Evolutionary conservation across 2,888 invertebrate species (phyloP).

Genomic region (Heteromurus nitidus): DNA sequence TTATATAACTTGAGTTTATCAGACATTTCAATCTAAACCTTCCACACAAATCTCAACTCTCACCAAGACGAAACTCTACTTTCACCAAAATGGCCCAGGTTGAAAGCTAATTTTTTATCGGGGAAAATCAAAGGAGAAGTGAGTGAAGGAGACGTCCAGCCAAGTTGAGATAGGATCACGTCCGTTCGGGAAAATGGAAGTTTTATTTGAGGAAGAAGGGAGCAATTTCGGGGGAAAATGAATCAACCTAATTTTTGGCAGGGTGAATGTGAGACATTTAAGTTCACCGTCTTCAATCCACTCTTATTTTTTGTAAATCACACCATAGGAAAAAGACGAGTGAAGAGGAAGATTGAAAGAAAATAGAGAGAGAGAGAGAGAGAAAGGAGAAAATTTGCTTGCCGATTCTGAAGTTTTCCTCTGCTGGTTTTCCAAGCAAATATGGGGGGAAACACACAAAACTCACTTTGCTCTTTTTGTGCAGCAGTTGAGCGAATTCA

Average conservation of each 20-base stretch:
- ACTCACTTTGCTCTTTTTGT: slow-evolving; percentile 1
- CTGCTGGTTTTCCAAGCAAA: too few relatives aligned
- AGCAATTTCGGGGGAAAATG: slow-evolving; percentile 36
- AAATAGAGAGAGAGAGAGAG: background rate
- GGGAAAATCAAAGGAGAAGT: too few relatives aligned
- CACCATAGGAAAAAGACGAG: too few relatives aligned
- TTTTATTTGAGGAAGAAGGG: background rate
- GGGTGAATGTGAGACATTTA: slow-evolving; percentile 25
- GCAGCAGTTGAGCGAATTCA: background rate
- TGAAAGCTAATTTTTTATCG: too few relatives aligned
- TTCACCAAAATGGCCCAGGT: too few relatives aligned
- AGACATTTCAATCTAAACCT: too few relatives aligned
- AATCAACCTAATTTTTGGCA: slow-evolving; percentile 13
- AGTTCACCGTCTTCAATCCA: background rate
- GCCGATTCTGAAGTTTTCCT: too few relatives aligned
- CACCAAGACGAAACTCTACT: too few relatives aligned
- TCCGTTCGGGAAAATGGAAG: background rate
- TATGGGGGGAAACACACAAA: slow-evolving; percentile 8
- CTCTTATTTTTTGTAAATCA: slow-evolving; percentile 6
- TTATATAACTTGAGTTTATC: too few relatives aligned
- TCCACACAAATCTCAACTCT: too few relatives aligned
- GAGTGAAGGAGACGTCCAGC: background rate
- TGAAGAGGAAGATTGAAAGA: too few relatives aligned
- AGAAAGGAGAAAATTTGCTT: slow-evolving; percentile 11
- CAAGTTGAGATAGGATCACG: slow-evolving; percentile 2